Evolutionary conservation across 2,888 invertebrate genomes (phyloP).

Genomic region (Lobophora halterata): DNA sequence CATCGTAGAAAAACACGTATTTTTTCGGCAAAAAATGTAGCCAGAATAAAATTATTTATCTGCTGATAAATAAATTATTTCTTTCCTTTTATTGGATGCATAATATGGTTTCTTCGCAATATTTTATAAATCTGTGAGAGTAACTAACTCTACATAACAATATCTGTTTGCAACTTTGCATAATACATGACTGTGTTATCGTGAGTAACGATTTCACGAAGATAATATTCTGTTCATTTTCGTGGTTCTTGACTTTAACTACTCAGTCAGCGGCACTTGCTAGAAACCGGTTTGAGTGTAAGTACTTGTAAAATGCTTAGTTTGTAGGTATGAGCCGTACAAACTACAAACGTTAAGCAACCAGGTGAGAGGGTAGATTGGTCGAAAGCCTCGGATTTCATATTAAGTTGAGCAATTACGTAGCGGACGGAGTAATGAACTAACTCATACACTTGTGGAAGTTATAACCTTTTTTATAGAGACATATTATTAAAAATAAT

Average conservation of each 20-base stretch:
- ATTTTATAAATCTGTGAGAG: too few relatives aligned
- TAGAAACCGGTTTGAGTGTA: constrained; percentile 27
- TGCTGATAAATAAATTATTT: too few relatives aligned
- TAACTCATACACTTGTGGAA: constrained; percentile 16
- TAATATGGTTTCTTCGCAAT: too few relatives aligned
- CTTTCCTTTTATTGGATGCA: too few relatives aligned
- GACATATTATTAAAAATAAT: too few relatives aligned
- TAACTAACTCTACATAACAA: too few relatives aligned
- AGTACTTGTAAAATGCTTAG: constrained; percentile 21
- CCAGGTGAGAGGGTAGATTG: constrained; percentile 25
- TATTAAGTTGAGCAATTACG: constrained; percentile 14
- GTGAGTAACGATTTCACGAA: neutral
- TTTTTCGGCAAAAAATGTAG: too few relatives aligned
- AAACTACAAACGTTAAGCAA: constrained; percentile 28
- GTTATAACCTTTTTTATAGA: too few relatives aligned
- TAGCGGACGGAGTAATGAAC: constrained; percentile 11
- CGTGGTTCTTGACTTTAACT: constrained; percentile 16
- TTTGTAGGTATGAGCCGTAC: constrained; percentile 16
- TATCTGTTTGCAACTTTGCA: neutral
- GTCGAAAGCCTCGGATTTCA: constrained; percentile 17
- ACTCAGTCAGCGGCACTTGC: constrained; percentile 18
- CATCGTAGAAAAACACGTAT: too few relatives aligned
- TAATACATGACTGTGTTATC: neutral
- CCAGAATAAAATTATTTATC: too few relatives aligned
- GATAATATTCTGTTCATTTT: constrained; percentile 5